A percentile compares a stretch with the other conserved stretches of the same genome.
Conservation (phyloP, 2,797 vertebrate species). For the Propithecus deckenii region DNA sequence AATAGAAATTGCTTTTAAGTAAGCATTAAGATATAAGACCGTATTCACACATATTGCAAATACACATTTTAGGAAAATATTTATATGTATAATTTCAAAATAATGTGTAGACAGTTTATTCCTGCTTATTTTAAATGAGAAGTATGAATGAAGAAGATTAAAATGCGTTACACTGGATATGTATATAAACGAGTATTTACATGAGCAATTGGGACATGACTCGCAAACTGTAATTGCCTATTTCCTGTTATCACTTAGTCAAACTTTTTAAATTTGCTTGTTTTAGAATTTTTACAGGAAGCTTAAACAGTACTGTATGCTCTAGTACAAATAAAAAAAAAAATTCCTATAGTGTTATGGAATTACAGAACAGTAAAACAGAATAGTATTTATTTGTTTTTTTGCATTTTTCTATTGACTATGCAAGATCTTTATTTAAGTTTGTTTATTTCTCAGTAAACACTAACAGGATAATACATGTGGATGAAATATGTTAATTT, state of each 20-base stretch:
- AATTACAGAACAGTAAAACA: neutral
- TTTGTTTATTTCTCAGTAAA: conserved; percentile 50
- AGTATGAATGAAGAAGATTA: neutral
- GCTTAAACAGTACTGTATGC: neutral
- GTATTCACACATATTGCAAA: neutral
- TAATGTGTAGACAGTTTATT: neutral
- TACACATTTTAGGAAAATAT: neutral
- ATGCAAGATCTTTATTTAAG: neutral
- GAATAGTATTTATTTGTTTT: neutral
- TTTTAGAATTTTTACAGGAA: neutral
- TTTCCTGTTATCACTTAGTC: neutral
- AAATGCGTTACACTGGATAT: neutral
- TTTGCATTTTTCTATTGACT: neutral
- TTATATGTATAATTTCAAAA: neutral
- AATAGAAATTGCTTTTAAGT: neutral
- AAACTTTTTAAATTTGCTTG: neutral
- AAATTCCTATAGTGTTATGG: neutral
- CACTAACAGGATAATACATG: neutral
- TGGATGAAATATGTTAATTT: neutral
- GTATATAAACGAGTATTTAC: neutral
- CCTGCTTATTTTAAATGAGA: neutral
- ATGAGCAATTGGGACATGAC: neutral
- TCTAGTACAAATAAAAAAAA: neutral
- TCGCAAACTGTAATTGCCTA: neutral
- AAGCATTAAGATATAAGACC: neutral